Evolutionary conservation across 2,888 invertebrate species (phyloP), one percentile per base, ranked within the genome.

Genomic region (Agrochola macilenta): DNA sequence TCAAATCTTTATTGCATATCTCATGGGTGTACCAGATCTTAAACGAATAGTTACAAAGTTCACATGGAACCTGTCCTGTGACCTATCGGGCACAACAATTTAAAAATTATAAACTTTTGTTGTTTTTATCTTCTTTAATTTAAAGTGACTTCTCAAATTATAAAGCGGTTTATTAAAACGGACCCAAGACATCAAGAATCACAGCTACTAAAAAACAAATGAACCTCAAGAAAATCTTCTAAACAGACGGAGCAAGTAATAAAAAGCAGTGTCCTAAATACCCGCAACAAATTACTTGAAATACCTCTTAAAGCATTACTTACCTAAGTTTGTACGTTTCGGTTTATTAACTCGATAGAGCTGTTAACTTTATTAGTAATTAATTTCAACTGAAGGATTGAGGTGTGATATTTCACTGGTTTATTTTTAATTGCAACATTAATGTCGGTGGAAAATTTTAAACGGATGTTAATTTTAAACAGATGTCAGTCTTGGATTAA

Each of bases 291-390:
- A 78, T 82, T 78, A 64, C 43, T 64, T 17, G 23, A 49, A 78
- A 64, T 64, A 64, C 63, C 63, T 52, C 82, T 23, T 78, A 64
- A 60, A 72, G 58, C n/a, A 82, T 46, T 49, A 63, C 61, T 82
- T 63, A 78, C 35, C 20, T 61, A 63, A 63, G 46, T 82, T 58
- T 49, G 49, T 57, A 57, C 30, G n/a, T 30, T 49, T 49, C n/a
- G 30, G n/a, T 76, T 82, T 60, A 52, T 61, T 78, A 76, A 58
- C 39, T 82, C 39, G n/a, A 64, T 63, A 30, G 57, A 12, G n/a
- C 39, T 64, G 76, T 78, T 76, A 64, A 78, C 64, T 78, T 78
- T 82, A 82, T 82, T 64, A 57, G 57, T 63, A 57, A 76, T 78
- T 43, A 76, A 82, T 82, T 75, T 64, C 4, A 23, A 76, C 14